Conservation (phyloP, 2,797 vertebrate genomes). For the Cyprinodon diabolis region DNA sequence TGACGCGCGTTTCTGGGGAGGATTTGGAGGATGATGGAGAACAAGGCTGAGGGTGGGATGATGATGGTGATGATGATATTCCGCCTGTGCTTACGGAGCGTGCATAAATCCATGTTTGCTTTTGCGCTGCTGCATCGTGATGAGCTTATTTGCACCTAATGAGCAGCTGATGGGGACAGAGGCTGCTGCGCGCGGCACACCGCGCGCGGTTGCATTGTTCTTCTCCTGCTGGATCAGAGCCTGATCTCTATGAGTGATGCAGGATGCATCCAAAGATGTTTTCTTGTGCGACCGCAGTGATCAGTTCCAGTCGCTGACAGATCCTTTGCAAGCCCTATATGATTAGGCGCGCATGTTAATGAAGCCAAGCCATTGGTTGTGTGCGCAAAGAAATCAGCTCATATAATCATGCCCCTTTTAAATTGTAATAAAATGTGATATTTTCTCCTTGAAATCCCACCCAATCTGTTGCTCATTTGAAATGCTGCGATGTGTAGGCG, state of each 20-base stretch:
- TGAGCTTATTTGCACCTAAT: slow-evolving; percentile 33
- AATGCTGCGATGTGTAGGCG: slow-evolving; percentile 36
- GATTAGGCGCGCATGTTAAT: slow-evolving; percentile 4
- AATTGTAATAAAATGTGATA: not conserved
- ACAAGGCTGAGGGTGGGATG: slow-evolving; percentile 8
- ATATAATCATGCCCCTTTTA: not conserved
- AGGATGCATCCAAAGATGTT: no score
- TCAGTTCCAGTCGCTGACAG: not conserved
- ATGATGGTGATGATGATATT: slow-evolving; percentile 10
- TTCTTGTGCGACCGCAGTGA: not conserved
- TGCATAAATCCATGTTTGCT: slow-evolving; percentile 52
- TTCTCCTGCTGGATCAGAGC: slow-evolving; percentile 50
- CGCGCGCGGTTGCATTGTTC: slow-evolving; percentile 52
- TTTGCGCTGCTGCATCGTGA: slow-evolving; percentile 34
- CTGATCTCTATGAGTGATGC: not conserved
- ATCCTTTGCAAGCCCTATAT: not conserved
- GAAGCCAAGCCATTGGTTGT: not conserved
- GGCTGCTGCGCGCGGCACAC: slow-evolving; percentile 6
- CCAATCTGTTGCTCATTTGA: slow-evolving; percentile 54
- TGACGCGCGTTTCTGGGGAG: not conserved
- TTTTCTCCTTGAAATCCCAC: slow-evolving; percentile 10
- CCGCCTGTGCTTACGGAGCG: slow-evolving; percentile 44
- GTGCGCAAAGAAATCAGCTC: not conserved
- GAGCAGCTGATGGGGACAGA: slow-evolving; percentile 25
- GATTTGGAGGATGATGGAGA: slow-evolving; percentile 23